Percentiles rank a stretch among this genome's conserved stretches.
Evolutionary conservation across 2,888 invertebrate species (phyloP).

Genomic region (Eustalomyia histrio): DNA sequence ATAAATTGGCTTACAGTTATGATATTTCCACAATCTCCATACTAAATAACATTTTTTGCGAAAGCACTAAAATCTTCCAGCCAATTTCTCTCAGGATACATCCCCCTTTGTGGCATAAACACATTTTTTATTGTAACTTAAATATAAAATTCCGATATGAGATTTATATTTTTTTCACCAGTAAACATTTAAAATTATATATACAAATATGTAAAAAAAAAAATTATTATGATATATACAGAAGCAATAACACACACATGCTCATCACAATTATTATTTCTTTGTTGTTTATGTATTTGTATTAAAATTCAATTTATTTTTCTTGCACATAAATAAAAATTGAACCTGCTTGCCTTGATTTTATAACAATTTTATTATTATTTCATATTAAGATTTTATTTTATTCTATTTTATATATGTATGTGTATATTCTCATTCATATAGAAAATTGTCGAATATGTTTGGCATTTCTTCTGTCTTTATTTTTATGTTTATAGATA

Average conservation of each 20-base stretch:
- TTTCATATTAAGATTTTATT: conserved; percentile 39
- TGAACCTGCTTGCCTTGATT: conserved; percentile 18
- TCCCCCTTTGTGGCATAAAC: background rate
- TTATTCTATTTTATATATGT: conserved; percentile 18
- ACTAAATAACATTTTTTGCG: no score
- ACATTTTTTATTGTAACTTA: background rate
- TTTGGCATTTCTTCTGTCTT: conserved; percentile 6
- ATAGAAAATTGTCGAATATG: conserved; percentile 11
- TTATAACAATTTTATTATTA: conserved; percentile 35
- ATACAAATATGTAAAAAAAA: background rate
- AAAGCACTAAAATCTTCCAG: no score
- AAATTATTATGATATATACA: background rate
- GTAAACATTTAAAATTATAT: background rate
- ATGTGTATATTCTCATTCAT: background rate
- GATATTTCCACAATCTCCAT: no score
- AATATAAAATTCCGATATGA: background rate
- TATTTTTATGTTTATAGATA: conserved; percentile 29
- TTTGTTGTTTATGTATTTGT: background rate
- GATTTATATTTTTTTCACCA: background rate
- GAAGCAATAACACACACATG: background rate
- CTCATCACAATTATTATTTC: background rate
- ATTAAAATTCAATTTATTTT: background rate
- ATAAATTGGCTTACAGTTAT: no score
- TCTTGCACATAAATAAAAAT: background rate
- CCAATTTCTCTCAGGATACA: no score